Conservation (phyloP, 2,797 vertebrate genomes). For the Aphelocoma californica region DNA sequence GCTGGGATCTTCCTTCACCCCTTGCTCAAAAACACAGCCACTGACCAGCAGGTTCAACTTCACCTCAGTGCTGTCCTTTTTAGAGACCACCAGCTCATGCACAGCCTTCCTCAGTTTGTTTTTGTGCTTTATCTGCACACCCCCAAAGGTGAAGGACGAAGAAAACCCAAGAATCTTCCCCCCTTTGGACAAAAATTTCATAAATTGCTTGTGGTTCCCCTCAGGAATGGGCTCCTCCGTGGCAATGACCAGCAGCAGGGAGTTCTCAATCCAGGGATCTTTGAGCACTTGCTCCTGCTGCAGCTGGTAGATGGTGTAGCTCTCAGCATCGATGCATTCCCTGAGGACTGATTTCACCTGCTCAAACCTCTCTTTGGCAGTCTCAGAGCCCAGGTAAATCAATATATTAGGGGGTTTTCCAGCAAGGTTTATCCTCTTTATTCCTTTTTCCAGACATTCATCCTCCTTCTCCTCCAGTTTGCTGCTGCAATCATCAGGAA, state of each 20-base stretch:
- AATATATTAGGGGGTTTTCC: constrained; percentile 88
- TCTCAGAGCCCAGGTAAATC: constrained; percentile 78
- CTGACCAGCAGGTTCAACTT: constrained; percentile 78
- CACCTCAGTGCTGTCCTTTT: constrained; percentile 73
- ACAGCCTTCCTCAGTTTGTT: constrained; percentile 48
- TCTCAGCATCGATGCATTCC: constrained; percentile 81
- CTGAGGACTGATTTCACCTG: constrained; percentile 73
- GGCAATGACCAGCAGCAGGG: constrained; percentile 85
- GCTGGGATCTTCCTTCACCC: constrained; percentile 46
- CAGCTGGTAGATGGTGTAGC: constrained; percentile 85
- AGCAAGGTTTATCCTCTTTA: neutral
- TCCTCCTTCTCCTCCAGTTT: neutral
- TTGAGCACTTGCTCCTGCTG: constrained; percentile 77
- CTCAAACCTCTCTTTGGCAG: constrained; percentile 68
- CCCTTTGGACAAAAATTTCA: constrained; percentile 83
- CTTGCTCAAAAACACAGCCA: constrained; percentile 74
- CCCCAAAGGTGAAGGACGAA: constrained; percentile 79
- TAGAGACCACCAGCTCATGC: constrained; percentile 79
- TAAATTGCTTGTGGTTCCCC: constrained; percentile 76
- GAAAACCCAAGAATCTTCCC: constrained; percentile 86
- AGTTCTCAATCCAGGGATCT: constrained; percentile 87
- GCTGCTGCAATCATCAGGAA: constrained; percentile 75
- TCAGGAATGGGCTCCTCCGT: constrained; percentile 73
- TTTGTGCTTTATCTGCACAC: constrained; percentile 72
- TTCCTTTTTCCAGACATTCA: neutral